These are phyloP conservation scores for Brachyptera risi DNA, from an alignment of 2,888 invertebrate species.

Conservation along the genomic window DNA sequence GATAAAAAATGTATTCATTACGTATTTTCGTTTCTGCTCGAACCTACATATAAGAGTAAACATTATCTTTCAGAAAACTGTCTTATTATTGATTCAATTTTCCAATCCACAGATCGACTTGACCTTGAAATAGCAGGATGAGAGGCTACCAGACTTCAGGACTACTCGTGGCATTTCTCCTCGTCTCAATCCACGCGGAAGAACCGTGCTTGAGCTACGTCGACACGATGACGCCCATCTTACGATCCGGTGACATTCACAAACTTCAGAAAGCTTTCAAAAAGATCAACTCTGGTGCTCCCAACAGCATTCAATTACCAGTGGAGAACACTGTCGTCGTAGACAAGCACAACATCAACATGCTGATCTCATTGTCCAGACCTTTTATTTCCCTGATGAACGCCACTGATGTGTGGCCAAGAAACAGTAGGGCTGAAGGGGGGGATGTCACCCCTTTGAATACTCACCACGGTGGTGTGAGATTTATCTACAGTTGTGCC, in stretches of 20 bases:
- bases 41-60: too few species aligned
- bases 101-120: too few species aligned
- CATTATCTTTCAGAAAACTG: too few species aligned
- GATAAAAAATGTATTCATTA: too few species aligned
- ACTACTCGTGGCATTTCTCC: not conserved
- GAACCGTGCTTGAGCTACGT: not conserved
- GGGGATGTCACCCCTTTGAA: not conserved
- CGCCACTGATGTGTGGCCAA: not conserved
- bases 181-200: not conserved
- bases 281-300: not conserved
- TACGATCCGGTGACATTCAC: not conserved
- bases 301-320: not conserved
- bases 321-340: not conserved
- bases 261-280: not conserved
- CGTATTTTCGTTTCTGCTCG: too few species aligned
- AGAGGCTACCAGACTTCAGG: too few species aligned
- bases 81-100: too few species aligned
- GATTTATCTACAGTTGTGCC: not conserved
- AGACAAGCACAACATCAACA: not conserved
- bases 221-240: not conserved
- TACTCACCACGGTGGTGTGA: not conserved
- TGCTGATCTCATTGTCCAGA: slow-evolving; percentile 4
- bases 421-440: not conserved
- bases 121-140: too few species aligned
- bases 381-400: not conserved